A percentile compares a stretch with the other conserved stretches of the same genome.
Conservation (phyloP, 2,113 vertebrate species). For the Campylomormyrus numenius region DNA sequence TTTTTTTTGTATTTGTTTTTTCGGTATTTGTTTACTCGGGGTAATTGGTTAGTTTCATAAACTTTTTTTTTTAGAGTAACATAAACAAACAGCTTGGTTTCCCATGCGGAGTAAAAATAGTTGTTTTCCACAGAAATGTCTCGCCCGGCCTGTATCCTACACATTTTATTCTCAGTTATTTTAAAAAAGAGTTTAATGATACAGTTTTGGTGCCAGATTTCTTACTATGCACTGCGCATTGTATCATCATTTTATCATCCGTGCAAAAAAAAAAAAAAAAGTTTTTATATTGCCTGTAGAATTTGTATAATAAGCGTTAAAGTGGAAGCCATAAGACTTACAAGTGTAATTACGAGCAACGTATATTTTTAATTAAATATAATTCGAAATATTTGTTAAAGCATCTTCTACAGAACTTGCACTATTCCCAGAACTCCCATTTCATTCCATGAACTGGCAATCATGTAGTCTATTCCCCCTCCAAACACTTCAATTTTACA, state of each 20-base stretch:
- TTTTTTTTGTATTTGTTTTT: too few relatives aligned
- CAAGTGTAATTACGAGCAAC: background rate
- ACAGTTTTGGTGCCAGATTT: background rate
- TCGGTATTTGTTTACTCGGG: background rate
- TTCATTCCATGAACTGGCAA: background rate
- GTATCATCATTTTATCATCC: background rate
- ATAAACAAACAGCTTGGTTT: slow-evolving; percentile 12
- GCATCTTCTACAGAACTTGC: background rate
- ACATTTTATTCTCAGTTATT: background rate
- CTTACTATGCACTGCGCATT: background rate
- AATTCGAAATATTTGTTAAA: background rate
- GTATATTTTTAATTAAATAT: background rate
- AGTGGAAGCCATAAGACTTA: background rate
- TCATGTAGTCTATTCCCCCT: background rate
- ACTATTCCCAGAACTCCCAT: background rate
- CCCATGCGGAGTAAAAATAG: slow-evolving; percentile 15
- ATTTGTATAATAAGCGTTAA: background rate
- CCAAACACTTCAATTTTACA: background rate
- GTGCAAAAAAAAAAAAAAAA: background rate
- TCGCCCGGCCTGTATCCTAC: background rate
- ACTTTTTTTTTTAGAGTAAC: background rate
- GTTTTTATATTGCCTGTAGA: background rate
- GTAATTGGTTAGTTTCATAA: background rate
- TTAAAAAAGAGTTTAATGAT: background rate
- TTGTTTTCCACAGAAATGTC: background rate